Evolutionary conservation across 2,113 vertebrate species (phyloP), one percentile per base, ranked within the genome.

Genomic region (Ctenodactylus gundi): DNA sequence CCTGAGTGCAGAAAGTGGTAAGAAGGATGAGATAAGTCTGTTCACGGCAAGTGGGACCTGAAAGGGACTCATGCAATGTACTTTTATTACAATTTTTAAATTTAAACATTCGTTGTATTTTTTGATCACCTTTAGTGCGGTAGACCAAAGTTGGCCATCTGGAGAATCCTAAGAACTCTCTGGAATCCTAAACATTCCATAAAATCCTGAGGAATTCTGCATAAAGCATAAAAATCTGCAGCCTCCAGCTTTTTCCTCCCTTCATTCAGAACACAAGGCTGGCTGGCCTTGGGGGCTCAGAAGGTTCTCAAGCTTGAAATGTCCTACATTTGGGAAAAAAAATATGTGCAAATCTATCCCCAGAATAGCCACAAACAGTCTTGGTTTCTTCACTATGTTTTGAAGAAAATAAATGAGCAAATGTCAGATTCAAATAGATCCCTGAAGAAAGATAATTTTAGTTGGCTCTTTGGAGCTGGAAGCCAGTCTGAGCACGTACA

Each of bases 361-460:
- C 6, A 21, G 49, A 83, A 65, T 9, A 62, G n/a, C 41, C 49
- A 58, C 29, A 39, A 94, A 67, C 5, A 5, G 39, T 27, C 76
- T 64, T 62, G 53, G 6, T 89, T 81, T 93, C 91, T 89, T 57
- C 49, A 67, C 68, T 55, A 46, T 21, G 36, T 94, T 93, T 95
- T 95, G 84, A 80, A 96, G 80, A 87, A 93, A 96, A 95, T 77
- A 90, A 93, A 94, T 39, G 67, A 95, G 76, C 94, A 94, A 94
- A 93, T 95, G 96, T 89, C 95, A 96, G 85, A 95, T 95, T 97
- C 90, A 97, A 91, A 96, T 94, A 90, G 85, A 97, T 96, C 98
- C 97, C 97, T 97, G 97, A 97, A 98, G 98, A 97, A 97, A 96
- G 98, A 98, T 99, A 99, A 98, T 98, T 98, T 98, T 99, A 99